Conservation (phyloP, 2,797 vertebrate species). For the Onychomys arenicola region DNA sequence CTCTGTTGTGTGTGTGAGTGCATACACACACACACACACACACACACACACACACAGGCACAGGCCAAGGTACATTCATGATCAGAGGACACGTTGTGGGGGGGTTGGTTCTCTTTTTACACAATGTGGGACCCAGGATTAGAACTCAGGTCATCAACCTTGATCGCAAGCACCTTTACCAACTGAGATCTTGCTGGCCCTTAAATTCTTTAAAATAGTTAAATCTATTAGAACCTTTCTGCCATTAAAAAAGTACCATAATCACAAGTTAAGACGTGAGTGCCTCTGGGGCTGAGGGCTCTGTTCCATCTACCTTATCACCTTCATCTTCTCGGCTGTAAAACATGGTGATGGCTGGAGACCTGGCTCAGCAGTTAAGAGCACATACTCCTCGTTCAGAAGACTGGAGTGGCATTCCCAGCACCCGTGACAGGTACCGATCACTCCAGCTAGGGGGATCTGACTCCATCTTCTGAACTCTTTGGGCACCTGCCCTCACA, state of each 20-base stretch:
- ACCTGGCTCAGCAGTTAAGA: background rate
- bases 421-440: background rate
- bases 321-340: conserved; percentile 5
- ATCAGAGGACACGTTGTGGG: background rate
- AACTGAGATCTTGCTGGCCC: background rate
- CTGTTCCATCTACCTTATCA: background rate
- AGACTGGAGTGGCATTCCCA: background rate
- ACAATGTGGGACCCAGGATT: background rate
- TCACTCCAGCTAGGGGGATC: background rate
- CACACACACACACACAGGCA: background rate
- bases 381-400: too few species aligned
- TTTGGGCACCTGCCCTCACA: background rate
- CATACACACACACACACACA: background rate
- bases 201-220: background rate
- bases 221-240: conserved; percentile 7
- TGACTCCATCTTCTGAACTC: background rate
- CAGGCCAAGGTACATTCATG: background rate
- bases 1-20: background rate
- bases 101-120: background rate
- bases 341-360: background rate
- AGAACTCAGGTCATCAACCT: background rate
- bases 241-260: background rate
- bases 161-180: background rate
- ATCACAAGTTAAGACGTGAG: background rate
- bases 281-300: background rate